Evolutionary conservation across 2,113 vertebrate genomes (phyloP).

Genomic region (Podocnemis expansa): DNA sequence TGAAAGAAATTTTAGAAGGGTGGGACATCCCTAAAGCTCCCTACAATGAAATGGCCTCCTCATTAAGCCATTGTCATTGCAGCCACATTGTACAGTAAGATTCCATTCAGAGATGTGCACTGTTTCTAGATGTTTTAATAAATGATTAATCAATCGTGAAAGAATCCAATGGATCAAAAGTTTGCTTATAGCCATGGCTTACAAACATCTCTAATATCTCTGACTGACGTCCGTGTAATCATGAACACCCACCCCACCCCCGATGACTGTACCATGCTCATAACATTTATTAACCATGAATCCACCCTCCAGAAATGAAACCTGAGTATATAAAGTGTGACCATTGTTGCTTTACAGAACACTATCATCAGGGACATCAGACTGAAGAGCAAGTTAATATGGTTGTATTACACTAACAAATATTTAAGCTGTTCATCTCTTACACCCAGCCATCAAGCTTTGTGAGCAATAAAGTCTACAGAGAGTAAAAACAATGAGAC

Average conservation of each 20-base stretch:
- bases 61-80: accelerated
- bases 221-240: accelerated
- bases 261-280: neutral
- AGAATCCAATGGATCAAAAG: neutral
- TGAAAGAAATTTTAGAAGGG: neutral
- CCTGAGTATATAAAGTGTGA: neutral
- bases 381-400: neutral
- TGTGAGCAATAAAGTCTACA: neutral
- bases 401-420: neutral
- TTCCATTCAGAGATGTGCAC: neutral
- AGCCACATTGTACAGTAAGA: accelerated
- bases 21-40: accelerated
- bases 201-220: neutral
- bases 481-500: no score
- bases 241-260: neutral
- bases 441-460: neutral
- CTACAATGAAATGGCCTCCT: neutral
- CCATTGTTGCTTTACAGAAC: neutral
- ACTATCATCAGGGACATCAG: neutral
- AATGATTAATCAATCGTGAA: neutral
- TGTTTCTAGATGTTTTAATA: accelerated
- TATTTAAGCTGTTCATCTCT: neutral
- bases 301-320: neutral
- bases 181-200: neutral
- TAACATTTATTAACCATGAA: neutral